Evolutionary conservation across 2,888 invertebrate species (phyloP), one percentile per base, ranked within the genome.

Genomic region (Drosophila nigricruria): DNA sequence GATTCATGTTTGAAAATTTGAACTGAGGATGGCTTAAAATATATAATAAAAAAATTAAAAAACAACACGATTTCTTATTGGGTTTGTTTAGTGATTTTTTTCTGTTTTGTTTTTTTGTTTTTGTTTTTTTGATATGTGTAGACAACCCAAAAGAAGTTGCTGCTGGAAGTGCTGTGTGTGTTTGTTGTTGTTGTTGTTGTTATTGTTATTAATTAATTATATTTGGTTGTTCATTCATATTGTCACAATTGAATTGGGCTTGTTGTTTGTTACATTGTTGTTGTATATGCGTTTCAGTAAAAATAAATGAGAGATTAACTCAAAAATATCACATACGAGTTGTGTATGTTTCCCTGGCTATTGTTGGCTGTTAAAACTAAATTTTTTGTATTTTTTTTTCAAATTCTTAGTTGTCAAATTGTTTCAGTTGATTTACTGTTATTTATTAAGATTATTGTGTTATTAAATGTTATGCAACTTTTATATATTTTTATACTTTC

Each of bases 331-430:
- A 92, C 92, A 92, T 91, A 91, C 92, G 92, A 91, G 91, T 92
- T 92, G 89, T 86, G 92, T 92, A 92, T 92, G 92, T 91, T 91
- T 92, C 90, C 91, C 92, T 92, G 92, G 92, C 92, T 92, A 92
- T 92, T 92, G 91, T 92, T 91, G 88, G 84, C 80, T 84, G 89
- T 82, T 91, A 89, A 91, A 92, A 91, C 82, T 91, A 90, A 91
- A 91, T 90, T 88, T 88, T 88, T 76, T 81, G 27, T 47, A n/a
- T 76, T 49, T 16, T 32, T 32, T 18, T 30, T 12, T 32, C 20
- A 79, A 90, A 85, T 88, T 62, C 62, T 85, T 67, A 83, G 83
- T 85, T 82, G 14, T 43, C 53, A 52, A 68, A 81, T 74, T 70
- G 59, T 77, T 78, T 36, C 36, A n/a, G 14, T 70, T 77, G 68